Conservation (phyloP, 1,140 invertebrate species). For the Zaprionus taronus region DNA sequence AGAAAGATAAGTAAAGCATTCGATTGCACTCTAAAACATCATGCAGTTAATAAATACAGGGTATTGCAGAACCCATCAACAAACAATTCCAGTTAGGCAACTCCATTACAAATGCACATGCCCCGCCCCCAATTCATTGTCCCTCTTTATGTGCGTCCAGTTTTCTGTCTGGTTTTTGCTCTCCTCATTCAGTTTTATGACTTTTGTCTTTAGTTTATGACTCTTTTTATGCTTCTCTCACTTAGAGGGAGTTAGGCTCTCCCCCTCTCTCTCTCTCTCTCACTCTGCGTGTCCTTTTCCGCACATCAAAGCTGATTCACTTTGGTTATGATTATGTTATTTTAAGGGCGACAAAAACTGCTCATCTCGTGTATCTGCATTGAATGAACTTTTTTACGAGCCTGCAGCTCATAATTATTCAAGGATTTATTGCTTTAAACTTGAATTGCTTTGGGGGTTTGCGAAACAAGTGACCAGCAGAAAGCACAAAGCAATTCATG, state of each 20-base stretch:
- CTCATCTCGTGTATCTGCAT: conserved; percentile 17
- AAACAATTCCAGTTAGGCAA: neutral
- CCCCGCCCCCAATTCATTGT: neutral
- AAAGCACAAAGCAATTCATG: neutral
- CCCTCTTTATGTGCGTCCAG: conserved; percentile 3
- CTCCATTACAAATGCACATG: neutral
- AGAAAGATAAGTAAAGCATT: neutral
- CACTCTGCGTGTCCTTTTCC: neutral
- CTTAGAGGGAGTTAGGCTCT: conserved; percentile 31
- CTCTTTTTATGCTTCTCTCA: conserved; percentile 54
- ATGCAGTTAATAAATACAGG: neutral
- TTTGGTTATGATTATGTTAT: conserved; percentile 32
- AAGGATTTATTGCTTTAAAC: conserved; percentile 10
- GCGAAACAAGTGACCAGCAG: neutral
- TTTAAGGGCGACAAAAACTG: conserved; percentile 36
- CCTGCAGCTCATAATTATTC: conserved; percentile 30
- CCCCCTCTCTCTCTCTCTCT: neutral
- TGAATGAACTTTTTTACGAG: conserved; percentile 41
- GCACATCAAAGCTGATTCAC: conserved; percentile 30
- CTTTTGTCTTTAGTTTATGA: conserved; percentile 62
- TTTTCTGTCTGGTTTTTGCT: conserved; percentile 25
- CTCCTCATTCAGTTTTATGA: conserved; percentile 46
- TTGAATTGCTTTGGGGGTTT: neutral
- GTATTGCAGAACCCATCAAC: neutral
- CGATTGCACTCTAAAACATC: neutral